Base-by-base conservation (phyloP, 2,888 invertebrate genomes). In the Scaptomyza parva region DNA sequence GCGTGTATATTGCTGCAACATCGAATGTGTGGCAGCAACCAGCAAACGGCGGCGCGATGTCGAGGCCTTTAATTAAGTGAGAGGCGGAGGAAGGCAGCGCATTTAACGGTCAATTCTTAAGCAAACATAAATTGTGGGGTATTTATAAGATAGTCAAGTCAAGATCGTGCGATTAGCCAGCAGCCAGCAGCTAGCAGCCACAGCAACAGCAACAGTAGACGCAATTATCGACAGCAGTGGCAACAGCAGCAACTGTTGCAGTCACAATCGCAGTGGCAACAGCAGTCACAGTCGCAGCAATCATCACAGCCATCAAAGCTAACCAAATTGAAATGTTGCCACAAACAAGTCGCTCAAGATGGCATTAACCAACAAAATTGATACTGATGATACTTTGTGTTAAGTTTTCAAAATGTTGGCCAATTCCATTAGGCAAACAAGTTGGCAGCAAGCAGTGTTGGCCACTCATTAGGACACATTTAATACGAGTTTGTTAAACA, bases 91-190 rank as follows among this genome's bases (percentile, higher is more conserved):
- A 14, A 17, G n/a, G 17, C 37, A 37, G 37, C 77, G 70, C 86
- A 68, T 60, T 82, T 82, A 82, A 82, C 81, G 87, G 87, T 86
- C 67, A 44, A 53, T 61, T 66, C 73, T 70, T 83, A 76, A 67
- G 75, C 80, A 84, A 83, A 84, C 87, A 82, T 82, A 82, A 82
- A 82, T 82, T 86, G 72, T 72, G 70, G 72, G 57, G 70, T 72
- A 82, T 86, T 86, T 86, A 84, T 69, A 82, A 86, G 84, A 86
- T 78, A 69, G n/a, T 18, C 71, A 71, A 78, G 71, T 68, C 67
- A 63, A 80, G 81, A 86, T 82, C 63, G 57, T 51, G 28, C 72
- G 87, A 86, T 82, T 80, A 83, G 60, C 68, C 65, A 66, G 67
- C 67, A 40, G 35, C 43, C 35, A n/a, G n/a, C n/a, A n/a, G n/a